Evolutionary conservation across 2,113 vertebrate species (phyloP).

Genomic region (Eleginops maclovinus): DNA sequence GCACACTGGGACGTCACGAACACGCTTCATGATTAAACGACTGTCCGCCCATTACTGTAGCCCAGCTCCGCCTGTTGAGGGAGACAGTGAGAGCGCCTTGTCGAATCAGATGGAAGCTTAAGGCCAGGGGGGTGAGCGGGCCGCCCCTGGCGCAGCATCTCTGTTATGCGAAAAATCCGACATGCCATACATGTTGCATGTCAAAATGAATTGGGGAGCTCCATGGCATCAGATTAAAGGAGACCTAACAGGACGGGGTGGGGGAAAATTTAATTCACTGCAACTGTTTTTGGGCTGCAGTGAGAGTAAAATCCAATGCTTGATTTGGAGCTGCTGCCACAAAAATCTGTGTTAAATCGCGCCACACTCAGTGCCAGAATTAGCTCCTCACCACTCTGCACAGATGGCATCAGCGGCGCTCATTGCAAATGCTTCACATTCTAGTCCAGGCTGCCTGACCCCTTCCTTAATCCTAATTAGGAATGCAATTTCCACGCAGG

Average conservation of each 20-base stretch:
- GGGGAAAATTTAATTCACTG: slow-evolving; percentile 59
- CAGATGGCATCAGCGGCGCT: slow-evolving; percentile 82
- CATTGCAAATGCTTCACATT: slow-evolving; percentile 83
- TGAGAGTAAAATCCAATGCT: slow-evolving; percentile 55
- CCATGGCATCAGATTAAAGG: slow-evolving; percentile 61
- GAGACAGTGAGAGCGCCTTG: slow-evolving; percentile 62
- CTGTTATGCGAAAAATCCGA: slow-evolving; percentile 77
- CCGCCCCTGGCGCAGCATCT: slow-evolving; percentile 73
- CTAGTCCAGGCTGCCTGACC: slow-evolving; percentile 80
- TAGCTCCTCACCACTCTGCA: slow-evolving; percentile 81
- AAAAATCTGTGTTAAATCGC: slow-evolving; percentile 78
- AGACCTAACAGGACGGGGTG: slow-evolving; percentile 42
- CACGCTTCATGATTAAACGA: slow-evolving; percentile 63
- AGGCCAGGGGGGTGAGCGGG: slow-evolving; percentile 63
- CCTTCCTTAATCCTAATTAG: slow-evolving; percentile 88
- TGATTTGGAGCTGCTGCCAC: slow-evolving; percentile 60
- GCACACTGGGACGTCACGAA: slow-evolving; percentile 38
- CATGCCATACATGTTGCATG: slow-evolving; percentile 73
- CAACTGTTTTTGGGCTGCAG: slow-evolving; percentile 44
- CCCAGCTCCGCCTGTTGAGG: slow-evolving; percentile 60
- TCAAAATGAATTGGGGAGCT: slow-evolving; percentile 69
- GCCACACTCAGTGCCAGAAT: slow-evolving; percentile 80
- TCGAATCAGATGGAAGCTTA: slow-evolving; percentile 71
- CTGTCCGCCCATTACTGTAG: slow-evolving; percentile 57
- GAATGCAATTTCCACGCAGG: slow-evolving; percentile 81